phyloP scores from a whole-genome alignment of 2,113 vertebrate species.

The Setophaga petechia region DNA sequence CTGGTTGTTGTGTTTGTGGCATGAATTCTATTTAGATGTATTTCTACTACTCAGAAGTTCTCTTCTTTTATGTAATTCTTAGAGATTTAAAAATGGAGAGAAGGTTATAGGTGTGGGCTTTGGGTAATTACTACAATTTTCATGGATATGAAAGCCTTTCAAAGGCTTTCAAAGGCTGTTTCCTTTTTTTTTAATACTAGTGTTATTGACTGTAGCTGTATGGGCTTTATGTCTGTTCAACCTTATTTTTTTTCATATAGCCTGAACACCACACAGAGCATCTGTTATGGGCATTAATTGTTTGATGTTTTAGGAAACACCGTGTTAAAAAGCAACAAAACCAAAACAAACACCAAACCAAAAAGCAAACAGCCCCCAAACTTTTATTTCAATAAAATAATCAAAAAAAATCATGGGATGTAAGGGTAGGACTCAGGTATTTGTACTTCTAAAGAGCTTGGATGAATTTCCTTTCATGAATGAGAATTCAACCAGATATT shows the following conservation, averaged over 20 bases:
- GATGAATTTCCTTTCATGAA: background rate
- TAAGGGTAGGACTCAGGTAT: background rate
- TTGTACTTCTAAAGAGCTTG: background rate
- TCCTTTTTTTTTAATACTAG: background rate
- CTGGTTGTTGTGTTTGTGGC: background rate
- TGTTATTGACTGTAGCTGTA: background rate
- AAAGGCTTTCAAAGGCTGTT: background rate
- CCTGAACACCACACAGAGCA: background rate
- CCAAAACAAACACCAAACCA: background rate
- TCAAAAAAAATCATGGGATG: background rate
- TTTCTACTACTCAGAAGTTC: background rate
- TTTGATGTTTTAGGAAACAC: background rate
- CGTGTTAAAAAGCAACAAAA: background rate
- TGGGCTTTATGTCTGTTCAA: background rate
- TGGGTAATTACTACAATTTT: background rate
- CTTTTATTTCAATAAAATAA: background rate
- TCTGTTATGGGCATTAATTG: background rate
- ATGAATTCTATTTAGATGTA: background rate
- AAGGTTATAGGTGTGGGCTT: background rate
- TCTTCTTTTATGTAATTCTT: background rate
- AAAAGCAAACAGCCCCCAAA: background rate
- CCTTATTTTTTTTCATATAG: background rate
- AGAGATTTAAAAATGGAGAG: background rate
- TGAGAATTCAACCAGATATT: background rate
- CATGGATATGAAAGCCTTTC: accelerated